Conservation (phyloP, 2,113 vertebrate species). For the Alouatta palliata region DNA sequence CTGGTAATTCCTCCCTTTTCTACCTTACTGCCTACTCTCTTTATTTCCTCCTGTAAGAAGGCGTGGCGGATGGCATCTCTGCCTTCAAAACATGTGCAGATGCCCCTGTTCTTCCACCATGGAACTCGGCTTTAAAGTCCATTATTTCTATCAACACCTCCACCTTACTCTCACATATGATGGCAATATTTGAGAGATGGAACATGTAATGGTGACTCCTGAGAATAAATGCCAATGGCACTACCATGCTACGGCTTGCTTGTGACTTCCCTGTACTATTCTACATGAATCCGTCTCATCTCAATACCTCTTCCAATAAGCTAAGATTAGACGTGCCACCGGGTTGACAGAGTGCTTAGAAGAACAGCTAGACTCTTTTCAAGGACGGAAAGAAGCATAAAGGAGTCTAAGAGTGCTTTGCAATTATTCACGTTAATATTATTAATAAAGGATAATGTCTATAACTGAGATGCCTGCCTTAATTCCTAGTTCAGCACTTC, state of each 20-base stretch:
- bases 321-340: slow-evolving; percentile 3
- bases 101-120: background rate
- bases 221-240: background rate
- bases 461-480: background rate
- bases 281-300: background rate
- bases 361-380: background rate
- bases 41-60: background rate
- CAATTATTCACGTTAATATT: slow-evolving; percentile 48
- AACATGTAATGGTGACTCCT: background rate
- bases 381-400: background rate
- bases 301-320: background rate
- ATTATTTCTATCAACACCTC: background rate
- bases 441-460: slow-evolving; percentile 10
- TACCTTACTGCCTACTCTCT: background rate
- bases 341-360: background rate
- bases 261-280: background rate
- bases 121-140: background rate
- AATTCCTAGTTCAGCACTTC: background rate
- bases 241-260: background rate
- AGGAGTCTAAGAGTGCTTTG: slow-evolving; percentile 21
- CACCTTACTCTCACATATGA: background rate
- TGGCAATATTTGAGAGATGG: background rate
- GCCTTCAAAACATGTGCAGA: background rate
- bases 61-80: background rate
- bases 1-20: background rate